Evolutionary conservation across 2,888 invertebrate genomes (phyloP), one percentile per base, ranked within the genome.

Genomic region (Drosophila cracens): DNA sequence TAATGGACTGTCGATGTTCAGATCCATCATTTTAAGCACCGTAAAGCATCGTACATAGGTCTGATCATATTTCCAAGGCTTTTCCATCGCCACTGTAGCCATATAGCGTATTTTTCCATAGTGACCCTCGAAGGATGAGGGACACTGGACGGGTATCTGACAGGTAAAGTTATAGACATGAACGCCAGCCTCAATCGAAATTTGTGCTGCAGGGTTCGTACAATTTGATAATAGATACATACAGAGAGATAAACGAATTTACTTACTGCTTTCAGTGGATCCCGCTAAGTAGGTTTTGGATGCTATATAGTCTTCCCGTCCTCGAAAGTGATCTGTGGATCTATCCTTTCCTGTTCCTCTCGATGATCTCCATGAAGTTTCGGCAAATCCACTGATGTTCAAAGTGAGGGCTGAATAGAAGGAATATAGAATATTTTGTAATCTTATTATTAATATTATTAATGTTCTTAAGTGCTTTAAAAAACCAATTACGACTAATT

Each of bases 1-100:
- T 6, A 87, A n/a, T 0, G 87, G 87, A 67, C 81, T 85, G 18
- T 83, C 74, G n/a, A 62, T 74, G 54, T 87, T 88, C 8, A 98
- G 94, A 92, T 98, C 97, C 87, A 97, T 94, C 5, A 96, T 94
- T 80, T 96, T 95, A 40, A 97, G 94, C 11, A 98, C 96, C 31
- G 96, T 97, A 88, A 98, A 97, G 7, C 96, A 95, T 83, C 95
- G 94, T 91, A 96, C 96, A 49, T 87, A 92, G 3, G 74, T 85
- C 59, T 92, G 90, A 93, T 98, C 97, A 91, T 96, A 96, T 90
- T 97, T 97, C 97, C 97, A 97, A 25, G 98, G 97, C 13, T 97
- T 94, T 89, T 97, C 97, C 27, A 98, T 93, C 0, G 95, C 95
- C 6, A 96, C 96, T 92, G 96, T 88, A 0, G 77, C 83, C 87